phyloP scores from a whole-genome alignment of 2,888 invertebrate genomes.

The Mythimna impura region DNA sequence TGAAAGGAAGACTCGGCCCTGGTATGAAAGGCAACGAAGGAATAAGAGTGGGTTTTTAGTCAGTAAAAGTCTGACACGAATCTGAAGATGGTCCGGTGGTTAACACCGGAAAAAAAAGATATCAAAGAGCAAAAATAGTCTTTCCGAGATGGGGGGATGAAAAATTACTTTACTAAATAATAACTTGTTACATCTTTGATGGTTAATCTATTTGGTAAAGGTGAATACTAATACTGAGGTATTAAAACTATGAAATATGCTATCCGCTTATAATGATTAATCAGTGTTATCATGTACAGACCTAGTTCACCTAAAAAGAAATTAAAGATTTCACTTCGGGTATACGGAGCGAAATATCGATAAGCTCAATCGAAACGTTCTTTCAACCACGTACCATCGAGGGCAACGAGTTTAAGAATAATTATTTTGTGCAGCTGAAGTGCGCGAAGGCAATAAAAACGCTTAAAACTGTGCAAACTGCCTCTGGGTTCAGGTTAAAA shows the following conservation, averaged over 20 bases:
- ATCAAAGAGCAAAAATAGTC: no score
- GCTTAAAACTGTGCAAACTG: constrained; percentile 50
- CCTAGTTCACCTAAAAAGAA: neutral
- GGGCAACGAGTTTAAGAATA: constrained; percentile 51
- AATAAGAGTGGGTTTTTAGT: no score
- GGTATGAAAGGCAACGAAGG: no score
- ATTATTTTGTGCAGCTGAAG: constrained; percentile 64
- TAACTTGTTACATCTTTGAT: neutral
- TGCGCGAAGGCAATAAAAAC: constrained; percentile 61
- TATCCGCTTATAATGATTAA: neutral
- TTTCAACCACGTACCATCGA: constrained; percentile 34
- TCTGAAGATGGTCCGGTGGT: no score
- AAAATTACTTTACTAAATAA: neutral
- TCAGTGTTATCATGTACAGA: neutral
- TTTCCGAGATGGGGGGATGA: no score
- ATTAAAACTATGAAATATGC: neutral
- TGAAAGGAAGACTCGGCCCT: no score
- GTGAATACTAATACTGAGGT: no score
- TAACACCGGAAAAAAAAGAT: no score
- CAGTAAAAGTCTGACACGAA: no score
- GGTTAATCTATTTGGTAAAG: neutral
- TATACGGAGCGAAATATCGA: constrained; percentile 21
- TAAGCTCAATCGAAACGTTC: constrained; percentile 36
- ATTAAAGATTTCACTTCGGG: neutral
- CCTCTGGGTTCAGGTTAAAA: constrained; percentile 27